Conservation (phyloP, 2,888 invertebrate genomes). For the Micropterix aruncella region DNA sequence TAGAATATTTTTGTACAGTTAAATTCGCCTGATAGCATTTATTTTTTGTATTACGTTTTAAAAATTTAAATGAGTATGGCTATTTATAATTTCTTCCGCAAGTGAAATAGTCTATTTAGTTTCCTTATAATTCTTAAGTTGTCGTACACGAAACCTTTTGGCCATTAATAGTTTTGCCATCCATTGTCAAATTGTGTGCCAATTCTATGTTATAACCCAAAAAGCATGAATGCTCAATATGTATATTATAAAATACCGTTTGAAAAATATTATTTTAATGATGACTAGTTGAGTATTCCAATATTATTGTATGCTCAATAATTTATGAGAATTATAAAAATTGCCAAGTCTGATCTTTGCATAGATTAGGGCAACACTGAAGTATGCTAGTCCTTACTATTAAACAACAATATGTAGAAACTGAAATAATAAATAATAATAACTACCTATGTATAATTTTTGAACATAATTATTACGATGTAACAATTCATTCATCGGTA, state of each 20-base stretch:
- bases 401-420: slow-evolving; percentile 17
- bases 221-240: neutral
- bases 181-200: neutral
- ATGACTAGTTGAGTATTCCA: neutral
- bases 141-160: too few relatives aligned
- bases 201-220: neutral
- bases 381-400: slow-evolving; percentile 40
- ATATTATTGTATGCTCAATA: neutral
- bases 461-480: neutral
- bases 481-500: neutral
- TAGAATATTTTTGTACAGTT: too few relatives aligned
- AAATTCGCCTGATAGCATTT: too few relatives aligned
- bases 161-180: neutral
- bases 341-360: neutral
- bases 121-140: too few relatives aligned
- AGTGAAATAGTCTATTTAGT: too few relatives aligned
- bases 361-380: slow-evolving; percentile 17
- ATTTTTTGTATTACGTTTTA: too few relatives aligned
- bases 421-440: too few relatives aligned
- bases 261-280: neutral
- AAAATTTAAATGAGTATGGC: too few relatives aligned
- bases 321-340: neutral
- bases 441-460: too few relatives aligned
- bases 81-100: too few relatives aligned
- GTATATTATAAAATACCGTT: neutral